These are phyloP conservation scores for Turritopsis dohrnii DNA, from an alignment of 30 jellyfish, hydroid and myxozoan species.

Conservation along the genomic window DNA sequence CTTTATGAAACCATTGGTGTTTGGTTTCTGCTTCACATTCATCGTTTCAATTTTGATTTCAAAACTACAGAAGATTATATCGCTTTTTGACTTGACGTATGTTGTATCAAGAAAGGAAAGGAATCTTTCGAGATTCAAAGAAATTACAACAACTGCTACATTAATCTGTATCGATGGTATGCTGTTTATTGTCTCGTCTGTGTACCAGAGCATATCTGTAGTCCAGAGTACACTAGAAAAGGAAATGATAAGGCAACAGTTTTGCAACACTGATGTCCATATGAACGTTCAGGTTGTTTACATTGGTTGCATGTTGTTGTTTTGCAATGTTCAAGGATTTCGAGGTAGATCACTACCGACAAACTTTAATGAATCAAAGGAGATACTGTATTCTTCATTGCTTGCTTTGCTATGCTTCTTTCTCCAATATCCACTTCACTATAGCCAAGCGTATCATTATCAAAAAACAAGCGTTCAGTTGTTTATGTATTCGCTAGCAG, in stretches of 20 bases:
- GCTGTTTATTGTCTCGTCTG: background rate
- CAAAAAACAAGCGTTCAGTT: background rate
- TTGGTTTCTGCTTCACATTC: background rate
- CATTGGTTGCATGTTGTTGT: background rate
- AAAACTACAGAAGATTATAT: background rate
- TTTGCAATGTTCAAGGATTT: background rate
- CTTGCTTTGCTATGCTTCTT: background rate
- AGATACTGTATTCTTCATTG: background rate
- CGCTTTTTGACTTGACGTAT: background rate
- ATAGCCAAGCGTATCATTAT: background rate
- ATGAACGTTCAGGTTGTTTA: background rate
- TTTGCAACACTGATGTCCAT: background rate
- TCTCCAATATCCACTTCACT: background rate
- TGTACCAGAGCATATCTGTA: background rate
- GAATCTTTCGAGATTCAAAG: background rate
- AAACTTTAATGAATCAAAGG: background rate
- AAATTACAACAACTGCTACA: background rate
- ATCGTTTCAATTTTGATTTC: background rate
- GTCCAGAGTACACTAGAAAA: background rate
- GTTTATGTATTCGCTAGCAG: background rate
- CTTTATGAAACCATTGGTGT: background rate
- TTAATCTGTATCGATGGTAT: background rate
- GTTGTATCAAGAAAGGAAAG: background rate
- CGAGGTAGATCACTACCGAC: background rate
- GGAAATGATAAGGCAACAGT: background rate